A percentile compares a stretch with the other conserved stretches of the same genome.
Evolutionary conservation across 2,113 vertebrate species (phyloP).

Genomic region (Phyllostomus hastatus): DNA sequence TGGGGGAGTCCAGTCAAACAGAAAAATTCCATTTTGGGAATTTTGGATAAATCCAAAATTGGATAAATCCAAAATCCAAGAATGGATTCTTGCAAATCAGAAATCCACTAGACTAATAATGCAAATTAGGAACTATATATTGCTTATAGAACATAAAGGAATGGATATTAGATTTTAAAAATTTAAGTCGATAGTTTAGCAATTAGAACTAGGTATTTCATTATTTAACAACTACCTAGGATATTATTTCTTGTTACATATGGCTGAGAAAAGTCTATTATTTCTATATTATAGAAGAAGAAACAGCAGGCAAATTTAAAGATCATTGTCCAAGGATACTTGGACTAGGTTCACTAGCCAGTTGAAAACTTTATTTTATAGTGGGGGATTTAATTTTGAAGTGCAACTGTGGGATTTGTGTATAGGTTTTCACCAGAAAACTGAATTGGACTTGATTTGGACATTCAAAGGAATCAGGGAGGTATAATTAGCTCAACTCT

Average conservation of each 20-base stretch:
- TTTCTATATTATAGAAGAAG: background rate
- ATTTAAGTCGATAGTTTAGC: background rate
- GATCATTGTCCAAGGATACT: background rate
- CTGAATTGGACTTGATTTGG: background rate
- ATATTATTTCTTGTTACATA: background rate
- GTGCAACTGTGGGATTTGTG: background rate
- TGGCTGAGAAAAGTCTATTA: background rate
- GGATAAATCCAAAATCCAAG: no score
- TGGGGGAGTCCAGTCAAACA: background rate
- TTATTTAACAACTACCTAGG: background rate
- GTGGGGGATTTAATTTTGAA: background rate
- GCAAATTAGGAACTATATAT: background rate
- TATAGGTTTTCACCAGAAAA: background rate
- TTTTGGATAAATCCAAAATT: conserved; percentile 21
- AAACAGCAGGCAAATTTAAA: background rate
- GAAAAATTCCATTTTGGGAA: background rate
- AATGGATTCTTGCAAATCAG: background rate
- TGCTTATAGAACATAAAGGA: conserved; percentile 9
- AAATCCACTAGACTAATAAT: background rate
- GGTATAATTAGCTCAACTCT: background rate
- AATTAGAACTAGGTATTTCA: background rate
- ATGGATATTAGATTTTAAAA: background rate
- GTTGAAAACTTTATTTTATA: background rate
- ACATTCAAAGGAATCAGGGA: background rate
- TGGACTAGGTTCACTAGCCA: background rate